Conservation (phyloP, 2,113 vertebrate species). For the Poeciliopsis prolifica region DNA sequence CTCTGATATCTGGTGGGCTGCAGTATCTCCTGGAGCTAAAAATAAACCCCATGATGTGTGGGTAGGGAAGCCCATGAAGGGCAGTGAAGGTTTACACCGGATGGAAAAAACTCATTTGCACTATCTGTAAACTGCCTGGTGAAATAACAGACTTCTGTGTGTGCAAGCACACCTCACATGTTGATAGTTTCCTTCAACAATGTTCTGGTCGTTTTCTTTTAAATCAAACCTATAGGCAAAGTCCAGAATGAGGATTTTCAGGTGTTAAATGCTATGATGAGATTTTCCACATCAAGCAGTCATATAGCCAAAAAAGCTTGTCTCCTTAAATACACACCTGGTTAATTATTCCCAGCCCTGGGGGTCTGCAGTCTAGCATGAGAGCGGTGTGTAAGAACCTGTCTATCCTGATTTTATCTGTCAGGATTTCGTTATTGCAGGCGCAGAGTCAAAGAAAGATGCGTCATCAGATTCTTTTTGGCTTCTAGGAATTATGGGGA, state of each 20-base stretch:
- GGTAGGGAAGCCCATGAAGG: conserved; percentile 39
- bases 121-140: not conserved
- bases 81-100: conserved; percentile 25
- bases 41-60: conserved; percentile 52
- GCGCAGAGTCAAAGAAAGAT: conserved; percentile 46
- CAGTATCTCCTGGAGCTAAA: conserved; percentile 66
- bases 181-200: not conserved
- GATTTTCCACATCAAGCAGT: conserved; percentile 12
- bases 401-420: conserved; percentile 69
- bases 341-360: conserved; percentile 63
- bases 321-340: conserved; percentile 51
- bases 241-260: not conserved
- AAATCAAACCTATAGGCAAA: not conserved
- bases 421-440: conserved; percentile 59
- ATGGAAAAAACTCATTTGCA: conserved; percentile 56
- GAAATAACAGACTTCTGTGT: conserved; percentile 18
- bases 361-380: conserved; percentile 50
- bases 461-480: conserved; percentile 39
- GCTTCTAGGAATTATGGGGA: conserved; percentile 46
- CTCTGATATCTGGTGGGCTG: conserved; percentile 58
- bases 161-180: not conserved
- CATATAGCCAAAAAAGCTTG: conserved; percentile 2
- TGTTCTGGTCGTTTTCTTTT: not conserved
- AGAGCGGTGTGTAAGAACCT: conserved; percentile 53
- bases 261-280: conserved; percentile 17